Evolutionary conservation across 2,888 invertebrate genomes (phyloP), one percentile per base, ranked within the genome.

Genomic region (Diarsia mendica): DNA sequence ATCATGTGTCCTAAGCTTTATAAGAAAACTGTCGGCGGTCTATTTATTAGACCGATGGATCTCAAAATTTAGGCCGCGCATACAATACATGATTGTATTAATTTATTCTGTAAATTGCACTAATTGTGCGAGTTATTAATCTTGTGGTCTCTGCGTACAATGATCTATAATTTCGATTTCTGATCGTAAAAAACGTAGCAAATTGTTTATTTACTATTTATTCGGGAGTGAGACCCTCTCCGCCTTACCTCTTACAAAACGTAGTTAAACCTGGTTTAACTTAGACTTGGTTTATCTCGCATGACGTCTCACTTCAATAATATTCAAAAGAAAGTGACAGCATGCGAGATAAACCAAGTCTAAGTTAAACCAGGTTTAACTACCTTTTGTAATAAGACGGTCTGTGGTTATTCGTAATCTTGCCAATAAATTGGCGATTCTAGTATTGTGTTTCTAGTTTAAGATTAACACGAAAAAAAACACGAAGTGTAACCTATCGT

Each of bases 1-100:
- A 77, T 86, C 85, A 83, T 85, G 80, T 85, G 79, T 85, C 63
- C 65, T 46, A 28, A 1, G 75, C 77, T 75, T 87, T 80, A 70
- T 44, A 65, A 55, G 33, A 15, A 53, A 66, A 49, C 44, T 64
- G 83, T 80, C 86, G 86, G 86, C 75, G 23, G 73, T 80, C 72
- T 51, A 64, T 70, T 55, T 65, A 79, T 78, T 77, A 77, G 74
- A 73, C 58, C 75, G 55, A 60, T 72, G 71, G 28, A 75, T 75
- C 72, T 75, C 73, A 85, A 85, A 81, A 85, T 87, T 58, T 77
- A 83, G 73, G 69, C 58, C 66, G 44, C 0, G 15, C 15, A 44
- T 13, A 63, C 39, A 63, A 18, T n/a, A n/a, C n/a, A n/a, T n/a
- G n/a, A n/a, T n/a, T n/a, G 60, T 60, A 67, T 46, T 55, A 51